These are phyloP conservation scores for Campylomormyrus numenius DNA, from an alignment of 2,113 vertebrate species.

Conservation along the genomic window DNA sequence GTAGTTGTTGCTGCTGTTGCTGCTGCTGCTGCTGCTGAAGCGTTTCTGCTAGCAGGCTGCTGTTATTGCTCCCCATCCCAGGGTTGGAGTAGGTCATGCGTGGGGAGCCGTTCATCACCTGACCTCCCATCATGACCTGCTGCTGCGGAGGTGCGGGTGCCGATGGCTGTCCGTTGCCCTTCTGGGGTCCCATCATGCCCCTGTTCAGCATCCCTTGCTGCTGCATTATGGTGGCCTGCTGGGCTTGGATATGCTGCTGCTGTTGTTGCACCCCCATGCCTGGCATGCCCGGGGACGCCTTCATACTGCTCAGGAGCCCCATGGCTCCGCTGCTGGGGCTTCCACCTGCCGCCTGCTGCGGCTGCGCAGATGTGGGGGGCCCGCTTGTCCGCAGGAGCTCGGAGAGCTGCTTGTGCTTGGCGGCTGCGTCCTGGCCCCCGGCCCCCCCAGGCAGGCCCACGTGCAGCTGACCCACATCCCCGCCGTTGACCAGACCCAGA, in stretches of 20 bases:
- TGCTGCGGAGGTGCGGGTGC: conserved; percentile 29
- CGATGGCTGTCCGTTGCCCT: conserved; percentile 52
- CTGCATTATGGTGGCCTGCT: conserved; percentile 73
- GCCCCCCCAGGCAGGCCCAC: conserved; percentile 70
- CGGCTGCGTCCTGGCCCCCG: conserved; percentile 78
- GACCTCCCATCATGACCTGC: conserved; percentile 62
- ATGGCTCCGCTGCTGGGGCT: conserved; percentile 47
- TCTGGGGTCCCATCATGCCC: conserved; percentile 58
- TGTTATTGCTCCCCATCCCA: conserved; percentile 69
- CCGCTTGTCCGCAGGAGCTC: conserved; percentile 79
- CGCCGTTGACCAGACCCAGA: conserved; percentile 81
- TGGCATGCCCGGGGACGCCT: conserved; percentile 43
- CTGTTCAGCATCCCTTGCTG: conserved; percentile 59
- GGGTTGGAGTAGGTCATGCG: conserved; percentile 81
- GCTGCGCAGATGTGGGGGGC: conserved; percentile 67
- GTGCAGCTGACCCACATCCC: conserved; percentile 80
- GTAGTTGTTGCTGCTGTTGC: conserved; percentile 57
- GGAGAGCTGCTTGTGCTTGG: conserved; percentile 96
- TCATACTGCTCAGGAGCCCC: conserved; percentile 53
- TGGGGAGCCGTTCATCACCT: conserved; percentile 90
- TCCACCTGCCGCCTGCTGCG: conserved; percentile 46
- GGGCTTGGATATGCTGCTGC: conserved; percentile 39
- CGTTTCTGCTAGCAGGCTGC: conserved; percentile 77
- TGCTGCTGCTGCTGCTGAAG: conserved; percentile 78
- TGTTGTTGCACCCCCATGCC: conserved; percentile 51